A percentile compares a stretch with the other conserved stretches of the same genome.
Evolutionary conservation across 2,888 invertebrate genomes (phyloP).

Genomic region (Ophion ellenae): DNA sequence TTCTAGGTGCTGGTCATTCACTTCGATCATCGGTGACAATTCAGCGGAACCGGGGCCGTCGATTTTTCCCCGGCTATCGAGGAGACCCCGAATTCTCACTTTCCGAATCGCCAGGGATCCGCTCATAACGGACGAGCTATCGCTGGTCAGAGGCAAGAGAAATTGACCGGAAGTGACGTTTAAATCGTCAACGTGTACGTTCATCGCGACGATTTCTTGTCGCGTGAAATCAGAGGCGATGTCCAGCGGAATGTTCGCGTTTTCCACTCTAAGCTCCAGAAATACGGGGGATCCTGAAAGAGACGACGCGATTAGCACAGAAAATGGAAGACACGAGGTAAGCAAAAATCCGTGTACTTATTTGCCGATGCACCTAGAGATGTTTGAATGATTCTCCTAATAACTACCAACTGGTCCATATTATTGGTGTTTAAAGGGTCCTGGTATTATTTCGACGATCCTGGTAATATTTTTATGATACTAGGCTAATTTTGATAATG

Average conservation of each 20-base stretch:
- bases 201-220: conserved; percentile 59
- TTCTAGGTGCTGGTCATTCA: conserved; percentile 81
- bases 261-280: conserved; percentile 57
- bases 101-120: conserved; percentile 70
- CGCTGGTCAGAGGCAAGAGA: conserved; percentile 74
- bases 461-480: too few species aligned
- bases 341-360: neutral
- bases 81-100: conserved; percentile 79
- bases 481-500: too few species aligned
- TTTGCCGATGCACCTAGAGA: neutral
- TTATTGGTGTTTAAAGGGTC: too few species aligned
- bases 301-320: neutral
- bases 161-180: conserved; percentile 68
- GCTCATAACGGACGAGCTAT: conserved; percentile 60
- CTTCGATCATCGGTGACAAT: conserved; percentile 83
- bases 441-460: too few species aligned
- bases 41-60: conserved; percentile 82
- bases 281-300: conserved; percentile 70
- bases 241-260: conserved; percentile 65
- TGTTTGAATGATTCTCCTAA: too few species aligned
- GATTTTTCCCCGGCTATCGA: conserved; percentile 84
- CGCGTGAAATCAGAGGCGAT: conserved; percentile 67
- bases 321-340: neutral
- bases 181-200: conserved; percentile 69
- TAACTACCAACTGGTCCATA: too few species aligned